Base-by-base conservation (phyloP, 2,888 invertebrate genomes). In the Silvanus unidentatus region DNA sequence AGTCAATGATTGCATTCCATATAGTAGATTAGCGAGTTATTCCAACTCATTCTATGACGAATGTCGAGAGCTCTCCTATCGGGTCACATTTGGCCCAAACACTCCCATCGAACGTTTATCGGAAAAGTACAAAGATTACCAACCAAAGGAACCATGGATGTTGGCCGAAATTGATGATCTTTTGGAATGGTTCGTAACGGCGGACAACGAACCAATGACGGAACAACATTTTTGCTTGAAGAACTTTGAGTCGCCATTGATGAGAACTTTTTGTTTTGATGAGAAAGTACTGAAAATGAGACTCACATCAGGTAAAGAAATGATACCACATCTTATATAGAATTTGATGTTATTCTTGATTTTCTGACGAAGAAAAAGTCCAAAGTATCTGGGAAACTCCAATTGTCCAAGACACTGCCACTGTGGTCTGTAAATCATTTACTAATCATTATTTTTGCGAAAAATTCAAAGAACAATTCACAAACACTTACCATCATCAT, bases 1-100 rank as follows among this genome's bases (percentile, higher is more conserved):
- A 50, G 82, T 81, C 28, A 77, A 76, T 61, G 81, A 82, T 60
- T 76, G 78, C 39, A 82, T 84, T 58, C 82, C 84, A 4, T 73
- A 76, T 50, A 83, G 83, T 48, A 76, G 77, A 71, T 68, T 84
- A 64, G 74, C 77, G 5, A 64, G 63, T 42, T 76, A 77, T 59
- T 70, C 71, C 11, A 71, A 76, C 60, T 75, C 70, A 58, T 69
- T 72, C 54, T 77, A 77, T 62, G 66, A 73, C 53, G 73, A 75
- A 50, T 69, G 71, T 3, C 65, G 75, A 39, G 75, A 75, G 58
- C 59, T 62, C 47, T 60, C 67, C 35, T 75, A 76, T 49, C 69
- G 66, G 3, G 48, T 59, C 4, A 57, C 51, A 30, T 51, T 51
- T 48, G 49, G 54, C 41, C 53, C 39, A 44, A 34, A 43, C 11